Base-by-base conservation (phyloP, 2,113 vertebrate species). In the Falco punctatus region DNA sequence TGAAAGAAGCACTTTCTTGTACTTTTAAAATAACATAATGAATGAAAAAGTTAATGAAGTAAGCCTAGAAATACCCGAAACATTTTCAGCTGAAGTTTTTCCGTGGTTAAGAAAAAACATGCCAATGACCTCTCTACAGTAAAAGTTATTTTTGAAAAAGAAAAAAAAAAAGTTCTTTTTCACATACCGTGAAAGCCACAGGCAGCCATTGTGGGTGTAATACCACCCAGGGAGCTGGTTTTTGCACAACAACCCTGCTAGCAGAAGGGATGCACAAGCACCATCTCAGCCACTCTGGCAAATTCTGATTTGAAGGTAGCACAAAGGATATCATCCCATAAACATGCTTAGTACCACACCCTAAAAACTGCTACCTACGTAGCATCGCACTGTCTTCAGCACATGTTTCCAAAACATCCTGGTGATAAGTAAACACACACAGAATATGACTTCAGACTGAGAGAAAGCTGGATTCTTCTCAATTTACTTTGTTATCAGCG, bases 161-260 rank as follows among this genome's bases (percentile, higher is more conserved):
- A 38, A 38, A 38, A 38, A 38, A 38, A 38, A 38, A 38, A 38
- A 38, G 38, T 38, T 38, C 38, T 38, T 18, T 67, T 49, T 15
- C 42, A 32, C 38, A 12, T 4, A 38, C 8, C 1, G 2, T 4
- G 23, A 35, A 55, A 71, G 17, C 5, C 48, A 71, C 22, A 32
- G 22, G 3, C 62, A 51, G n/a, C 17, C 27, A 3, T 0, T 18
- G 67, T 21, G 30, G 59, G 18, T 32, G 9, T 20, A 52, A 51
- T 2, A 64, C 2, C 23, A 51, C 15, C 24, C 33, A 61, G 0
- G 0, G 59, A 35, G 55, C 19, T 46, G 46, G 0, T 44, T 58
- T 77, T 9, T 17, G 35, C 18, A 24, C 67, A 78, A 84, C 15
- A 46, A 27, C 13, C 7, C 32, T 0, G 0, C 20, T 14, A 71